Percentiles rank a stretch among this genome's conserved stretches.
phyloP scores from a whole-genome alignment of 2,797 vertebrate genomes.

The Tympanoctomys barrerae region DNA sequence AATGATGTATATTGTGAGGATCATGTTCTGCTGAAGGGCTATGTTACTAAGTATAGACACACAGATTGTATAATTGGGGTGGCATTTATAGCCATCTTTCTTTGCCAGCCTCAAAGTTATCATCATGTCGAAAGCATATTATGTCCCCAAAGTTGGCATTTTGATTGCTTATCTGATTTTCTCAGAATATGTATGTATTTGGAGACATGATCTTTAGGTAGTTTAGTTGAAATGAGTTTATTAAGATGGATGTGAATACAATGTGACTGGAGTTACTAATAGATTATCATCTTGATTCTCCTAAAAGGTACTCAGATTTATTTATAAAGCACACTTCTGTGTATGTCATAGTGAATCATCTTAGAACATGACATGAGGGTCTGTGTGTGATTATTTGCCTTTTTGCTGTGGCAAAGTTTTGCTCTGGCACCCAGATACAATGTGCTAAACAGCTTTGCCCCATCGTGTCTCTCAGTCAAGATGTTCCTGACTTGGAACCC shows the following conservation, averaged over 20 bases:
- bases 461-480: not conserved
- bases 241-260: not conserved
- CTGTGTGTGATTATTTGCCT: not conserved
- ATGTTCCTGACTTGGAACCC: not conserved
- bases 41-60: not conserved
- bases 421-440: not conserved
- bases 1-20: not conserved
- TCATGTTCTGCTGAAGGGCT: too few relatives aligned
- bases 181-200: not conserved
- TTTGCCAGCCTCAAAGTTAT: not conserved
- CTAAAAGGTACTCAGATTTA: not conserved
- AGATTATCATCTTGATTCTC: not conserved
- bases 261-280: not conserved
- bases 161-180: not conserved
- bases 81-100: not conserved
- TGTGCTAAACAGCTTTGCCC: not conserved
- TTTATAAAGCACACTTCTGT: not conserved
- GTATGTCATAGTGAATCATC: not conserved
- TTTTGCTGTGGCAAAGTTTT: not conserved
- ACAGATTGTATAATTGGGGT: not conserved
- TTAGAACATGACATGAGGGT: not conserved
- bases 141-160: not conserved
- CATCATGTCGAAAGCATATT: accelerated
- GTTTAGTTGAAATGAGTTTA: not conserved
- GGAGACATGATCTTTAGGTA: not conserved